Evolutionary conservation across 2,888 invertebrate genomes (phyloP), one percentile per base, ranked within the genome.

Genomic region (Torymus tubicola): DNA sequence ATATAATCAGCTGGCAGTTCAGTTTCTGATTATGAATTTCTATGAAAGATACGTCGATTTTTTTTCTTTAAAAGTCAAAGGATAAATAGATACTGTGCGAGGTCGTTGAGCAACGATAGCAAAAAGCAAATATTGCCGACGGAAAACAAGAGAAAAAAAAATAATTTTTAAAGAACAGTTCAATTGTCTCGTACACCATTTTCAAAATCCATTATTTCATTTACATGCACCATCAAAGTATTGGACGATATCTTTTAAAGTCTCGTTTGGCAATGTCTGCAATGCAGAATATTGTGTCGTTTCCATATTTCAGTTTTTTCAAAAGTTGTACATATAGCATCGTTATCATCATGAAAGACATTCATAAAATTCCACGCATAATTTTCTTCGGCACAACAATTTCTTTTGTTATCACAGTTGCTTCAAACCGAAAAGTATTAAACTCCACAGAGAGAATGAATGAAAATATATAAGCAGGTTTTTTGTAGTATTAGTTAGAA

Each of bases 351-450:
- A 57, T n/a, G 31, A 73, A 64, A 72, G 69, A 14, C 52, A 69
- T 68, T 69, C 65, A 13, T 72, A 71, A 67, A 63, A 72, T 76
- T 64, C 31, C 63, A 18, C 69, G 18, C 65, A 65, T 75, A 53
- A 73, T 61, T 77, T 77, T 77, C 55, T 75, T 81, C 82, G 80
- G 82, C 82, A 82, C 82, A 82, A 69, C 65, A 74, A 80, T 77
- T 67, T 79, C 65, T 69, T 74, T 78, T 75, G 18, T 82, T 82
- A 82, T 82, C 82, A 82, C 82, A 82, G 82, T 82, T 73, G 67
- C 70, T 82, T 80, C 55, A 73, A 78, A 82, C 68, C 68, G n/a
- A 81, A 68, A 78, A 21, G 52, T 63, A 52, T 64, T n/a, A 16
- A 50, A 50, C 24, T 68, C n/a, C 60, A 75, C 42, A 50, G 68